Evolutionary conservation across 2,113 vertebrate species (phyloP), one percentile per base, ranked within the genome.

Genomic region (Holacanthus passer): DNA sequence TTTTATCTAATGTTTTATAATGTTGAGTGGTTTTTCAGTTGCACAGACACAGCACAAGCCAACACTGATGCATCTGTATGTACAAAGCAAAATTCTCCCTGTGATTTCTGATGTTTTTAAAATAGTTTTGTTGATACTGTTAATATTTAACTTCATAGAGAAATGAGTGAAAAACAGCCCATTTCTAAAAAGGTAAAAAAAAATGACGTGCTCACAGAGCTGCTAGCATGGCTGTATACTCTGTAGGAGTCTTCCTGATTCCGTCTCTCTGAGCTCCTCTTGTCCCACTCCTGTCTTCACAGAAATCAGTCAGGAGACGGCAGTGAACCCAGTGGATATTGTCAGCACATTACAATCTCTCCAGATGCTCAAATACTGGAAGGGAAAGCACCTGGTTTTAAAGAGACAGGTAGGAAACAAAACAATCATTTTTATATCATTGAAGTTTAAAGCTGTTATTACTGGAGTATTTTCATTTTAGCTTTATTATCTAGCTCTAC

Each of bases 351-450:
- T 99, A 92, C 98, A 99, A 92, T 97, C 97, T 0, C 97, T 99
- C 84, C 98, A 99, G 93, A 99, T 99, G 98, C 97, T 99, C 63
- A 99, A 99, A 77, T 99, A 99, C 89, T 99, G 98, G 98, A 99
- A 99, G 87, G 98, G 98, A 59, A 99, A 99, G 50, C 98, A 99
- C 86, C 88, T 99, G 73, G 97, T 99, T 79, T 93, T 99, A 72
- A 99, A 99, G 87, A 96, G 98, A 96, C 98, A 99, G 96, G 98
- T 95, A 88, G 9, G 75, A 73, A 47, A 68, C 48, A 19, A 27
- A 14, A 22, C 7, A 0, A 19, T 35, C 8, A 4, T 7, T 6
- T 11, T 53, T 1, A 14, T 32, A 14, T 27, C 5, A 4, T 24
- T 50, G 4, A 41, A 16, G 7, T 55, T 53, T 0, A 22, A 17